These are phyloP conservation scores for Poecile atricapillus DNA, from an alignment of 2,113 vertebrate genomes.

Conservation along the genomic window DNA sequence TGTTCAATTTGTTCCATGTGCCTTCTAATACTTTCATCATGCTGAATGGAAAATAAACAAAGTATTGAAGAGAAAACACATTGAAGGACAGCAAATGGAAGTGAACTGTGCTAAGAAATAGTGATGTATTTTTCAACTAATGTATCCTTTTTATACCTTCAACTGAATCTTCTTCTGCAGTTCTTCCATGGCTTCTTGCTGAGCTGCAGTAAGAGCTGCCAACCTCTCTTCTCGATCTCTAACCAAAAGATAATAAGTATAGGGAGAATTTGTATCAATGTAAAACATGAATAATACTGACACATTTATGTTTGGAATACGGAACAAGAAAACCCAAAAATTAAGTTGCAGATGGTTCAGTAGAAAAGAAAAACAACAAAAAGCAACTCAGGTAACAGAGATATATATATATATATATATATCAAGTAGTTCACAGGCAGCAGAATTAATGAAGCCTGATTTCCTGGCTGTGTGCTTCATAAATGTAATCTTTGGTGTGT, in stretches of 20 bases:
- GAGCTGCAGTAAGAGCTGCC: slow-evolving; percentile 94
- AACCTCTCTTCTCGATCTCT: slow-evolving; percentile 95
- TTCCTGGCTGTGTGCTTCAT: neutral
- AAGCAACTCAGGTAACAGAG: neutral
- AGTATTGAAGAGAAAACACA: neutral
- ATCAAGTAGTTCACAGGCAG: neutral
- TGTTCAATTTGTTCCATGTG: slow-evolving; percentile 99
- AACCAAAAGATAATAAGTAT: neutral
- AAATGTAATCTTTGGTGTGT: neutral
- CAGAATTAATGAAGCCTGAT: neutral
- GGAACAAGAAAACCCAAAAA: neutral
- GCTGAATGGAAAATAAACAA: slow-evolving; percentile 70
- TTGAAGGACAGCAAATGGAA: neutral
- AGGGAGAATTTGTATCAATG: neutral
- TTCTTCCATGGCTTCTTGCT: slow-evolving; percentile 98
- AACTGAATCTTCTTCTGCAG: slow-evolving; percentile 98
- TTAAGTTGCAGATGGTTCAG: neutral
- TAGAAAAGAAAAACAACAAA: neutral
- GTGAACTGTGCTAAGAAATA: neutral
- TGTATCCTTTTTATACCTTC: slow-evolving; percentile 75
- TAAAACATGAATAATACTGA: neutral
- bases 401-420: too few species aligned
- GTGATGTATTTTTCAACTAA: neutral
- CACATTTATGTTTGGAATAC: neutral
- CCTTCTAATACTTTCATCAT: slow-evolving; percentile 94